These are phyloP conservation scores for Willowsia nigromaculata DNA, from an alignment of 2,888 invertebrate genomes.

Conservation along the genomic window DNA sequence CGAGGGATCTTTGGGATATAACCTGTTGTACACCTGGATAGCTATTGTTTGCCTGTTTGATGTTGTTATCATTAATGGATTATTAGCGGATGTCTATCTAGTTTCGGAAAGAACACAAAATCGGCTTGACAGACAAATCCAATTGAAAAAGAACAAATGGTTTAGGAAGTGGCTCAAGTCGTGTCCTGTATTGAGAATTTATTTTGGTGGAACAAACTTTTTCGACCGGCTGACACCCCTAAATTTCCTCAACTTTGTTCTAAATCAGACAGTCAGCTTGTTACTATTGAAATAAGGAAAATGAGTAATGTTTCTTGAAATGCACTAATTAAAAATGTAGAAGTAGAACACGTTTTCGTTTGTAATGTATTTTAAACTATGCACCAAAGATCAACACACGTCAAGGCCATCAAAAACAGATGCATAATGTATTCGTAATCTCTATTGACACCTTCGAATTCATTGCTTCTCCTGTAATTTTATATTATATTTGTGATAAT, in stretches of 20 bases:
- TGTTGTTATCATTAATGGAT: background rate
- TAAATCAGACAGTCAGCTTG: conserved; percentile 37
- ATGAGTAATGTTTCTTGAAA: no score
- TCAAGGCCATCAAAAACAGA: no score
- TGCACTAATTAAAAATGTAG: no score
- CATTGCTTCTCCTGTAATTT: no score
- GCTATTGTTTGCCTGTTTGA: background rate
- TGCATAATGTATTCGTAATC: no score
- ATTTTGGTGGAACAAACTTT: conserved; percentile 22
- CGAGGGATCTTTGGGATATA: background rate
- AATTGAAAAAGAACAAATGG: background rate
- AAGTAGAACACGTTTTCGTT: no score
- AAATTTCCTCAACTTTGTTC: background rate
- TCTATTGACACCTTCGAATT: no score
- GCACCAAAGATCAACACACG: no score
- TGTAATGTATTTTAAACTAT: no score
- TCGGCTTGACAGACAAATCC: background rate
- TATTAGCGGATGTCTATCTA: conserved; percentile 5
- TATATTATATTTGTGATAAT: no score
- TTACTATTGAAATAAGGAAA: conserved; percentile 13
- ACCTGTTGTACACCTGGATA: conserved; percentile 26
- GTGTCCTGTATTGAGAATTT: background rate
- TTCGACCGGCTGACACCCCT: conserved; percentile 31
- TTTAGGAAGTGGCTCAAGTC: background rate
- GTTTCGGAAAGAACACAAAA: background rate